Evolutionary conservation across 2,113 vertebrate genomes (phyloP).

Genomic region (Takifugu flavidus): DNA sequence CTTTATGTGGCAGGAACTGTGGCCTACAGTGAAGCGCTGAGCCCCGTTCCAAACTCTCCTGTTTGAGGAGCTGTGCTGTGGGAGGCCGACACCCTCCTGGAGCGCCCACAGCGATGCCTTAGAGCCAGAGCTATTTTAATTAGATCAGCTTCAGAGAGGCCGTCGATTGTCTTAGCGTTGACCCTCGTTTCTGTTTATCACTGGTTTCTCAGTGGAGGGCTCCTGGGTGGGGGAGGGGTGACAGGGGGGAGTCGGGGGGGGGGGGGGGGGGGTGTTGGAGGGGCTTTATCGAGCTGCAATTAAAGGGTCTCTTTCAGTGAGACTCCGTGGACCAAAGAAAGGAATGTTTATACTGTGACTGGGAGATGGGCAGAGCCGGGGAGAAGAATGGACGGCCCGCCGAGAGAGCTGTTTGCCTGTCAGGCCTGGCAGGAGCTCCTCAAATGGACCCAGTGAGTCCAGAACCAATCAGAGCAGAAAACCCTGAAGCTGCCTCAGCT

Average conservation of each 20-base stretch:
- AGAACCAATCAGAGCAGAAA: slow-evolving; percentile 15
- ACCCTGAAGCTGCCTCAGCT: slow-evolving; percentile 14
- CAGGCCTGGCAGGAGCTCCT: slow-evolving; percentile 51
- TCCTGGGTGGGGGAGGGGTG: slow-evolving; percentile 32
- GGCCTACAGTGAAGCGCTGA: slow-evolving; percentile 2
- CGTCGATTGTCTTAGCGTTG: slow-evolving; percentile 66
- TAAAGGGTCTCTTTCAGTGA: slow-evolving; percentile 76
- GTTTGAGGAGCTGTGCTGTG: slow-evolving; percentile 22
- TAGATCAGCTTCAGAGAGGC: slow-evolving; percentile 56
- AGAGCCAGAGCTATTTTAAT: slow-evolving; percentile 65
- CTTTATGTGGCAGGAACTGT: slow-evolving; percentile 8
- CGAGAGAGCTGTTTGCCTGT: slow-evolving; percentile 58
- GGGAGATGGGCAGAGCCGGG: slow-evolving; percentile 57
- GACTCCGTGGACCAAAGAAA: slow-evolving; percentile 69
- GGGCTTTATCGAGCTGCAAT: slow-evolving; percentile 69
- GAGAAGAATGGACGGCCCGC: slow-evolving; percentile 52
- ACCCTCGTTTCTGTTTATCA: slow-evolving; percentile 63
- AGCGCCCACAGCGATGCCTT: slow-evolving; percentile 37
- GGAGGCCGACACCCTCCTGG: slow-evolving; percentile 19
- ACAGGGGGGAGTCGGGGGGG: slow-evolving; percentile 27
- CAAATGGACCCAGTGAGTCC: slow-evolving; percentile 43
- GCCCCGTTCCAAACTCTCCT: not conserved
- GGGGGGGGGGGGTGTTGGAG: slow-evolving; percentile 32
- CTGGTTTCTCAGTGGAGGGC: slow-evolving; percentile 58
- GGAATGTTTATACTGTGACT: slow-evolving; percentile 73